Evolutionary conservation across 2,888 invertebrate species (phyloP), one percentile per base, ranked within the genome.

Genomic region (Harpalus rufipes): DNA sequence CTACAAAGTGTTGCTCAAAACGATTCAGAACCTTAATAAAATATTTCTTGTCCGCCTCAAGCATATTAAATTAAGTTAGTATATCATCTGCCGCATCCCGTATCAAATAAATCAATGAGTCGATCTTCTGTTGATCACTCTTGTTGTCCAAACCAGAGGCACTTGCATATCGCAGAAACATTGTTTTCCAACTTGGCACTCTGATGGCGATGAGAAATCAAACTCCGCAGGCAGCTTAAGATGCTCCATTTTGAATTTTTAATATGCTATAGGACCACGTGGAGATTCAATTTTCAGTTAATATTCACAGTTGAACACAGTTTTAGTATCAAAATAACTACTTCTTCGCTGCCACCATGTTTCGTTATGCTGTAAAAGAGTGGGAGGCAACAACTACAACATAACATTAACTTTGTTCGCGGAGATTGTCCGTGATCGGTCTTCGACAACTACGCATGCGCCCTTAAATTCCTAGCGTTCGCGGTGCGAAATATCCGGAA

Each of bases 1-100:
- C 74, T n/a, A 74, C 14, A 39, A 74, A 74, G 2, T 74, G 21
- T 14, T 7, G 14, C 12, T 74, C 39, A 5, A 74, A 74, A 10
- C n/a, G 25, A 32, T 32, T 1, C 3, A 74, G 14, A 74, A 74
- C 12, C 4, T 74, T 74, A n/a, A 16, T 8, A 59, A 16, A 59
- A 2, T 16, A 1, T n/a, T 16, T 59, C 7, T 16, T 59, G 1
- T 59, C 59, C 14, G 7, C 59, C 59, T 59, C 59, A 16, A 8
- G 0, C n/a, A 59, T n/a, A 16, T 59, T n/a, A 16, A 59, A 59
- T 59, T 3, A 59, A 16, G 7, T 2, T 16, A 59, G 59, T 16
- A 59, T 8, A 59, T 59, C 59, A 59, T 59, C 59, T 16, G 59
- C 59, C 16, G n/a, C 59, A 59, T 59, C 59, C 14, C 16, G 1